Conservation (phyloP, 2,113 vertebrate species). For the Harpagus bidentatus region DNA sequence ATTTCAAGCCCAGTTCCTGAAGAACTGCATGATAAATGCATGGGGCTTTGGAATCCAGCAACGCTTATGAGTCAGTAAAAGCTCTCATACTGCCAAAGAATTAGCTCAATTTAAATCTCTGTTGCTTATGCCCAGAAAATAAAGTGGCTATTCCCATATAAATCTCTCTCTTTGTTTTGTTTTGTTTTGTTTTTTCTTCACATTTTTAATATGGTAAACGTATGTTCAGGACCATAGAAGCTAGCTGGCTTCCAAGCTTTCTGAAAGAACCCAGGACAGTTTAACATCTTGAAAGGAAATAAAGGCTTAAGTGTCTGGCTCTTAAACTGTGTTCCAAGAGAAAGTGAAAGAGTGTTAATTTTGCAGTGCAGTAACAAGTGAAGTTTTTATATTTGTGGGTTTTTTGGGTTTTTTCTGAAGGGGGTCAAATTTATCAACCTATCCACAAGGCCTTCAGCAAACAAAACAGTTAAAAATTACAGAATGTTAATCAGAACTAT, state of each 20-base stretch:
- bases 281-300: not conserved
- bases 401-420: not conserved
- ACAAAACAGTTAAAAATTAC: not conserved
- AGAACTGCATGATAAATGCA: not conserved
- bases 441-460: not conserved
- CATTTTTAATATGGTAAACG: not conserved
- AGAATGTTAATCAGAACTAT: not conserved
- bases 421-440: accelerated
- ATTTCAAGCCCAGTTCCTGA: not conserved
- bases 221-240: not conserved
- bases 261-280: not conserved
- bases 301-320: not conserved
- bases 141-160: not conserved
- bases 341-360: not conserved
- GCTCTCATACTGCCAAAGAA: not conserved
- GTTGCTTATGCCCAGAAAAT: not conserved
- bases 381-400: not conserved
- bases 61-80: not conserved
- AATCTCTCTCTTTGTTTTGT: not conserved
- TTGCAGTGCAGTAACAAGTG: not conserved
- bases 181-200: not conserved
- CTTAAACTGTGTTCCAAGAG: not conserved
- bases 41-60: not conserved
- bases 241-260: not conserved
- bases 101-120: not conserved